These are phyloP conservation scores for Aphis gossypii DNA, from an alignment of 1,140 invertebrate genomes.

Conservation along the genomic window DNA sequence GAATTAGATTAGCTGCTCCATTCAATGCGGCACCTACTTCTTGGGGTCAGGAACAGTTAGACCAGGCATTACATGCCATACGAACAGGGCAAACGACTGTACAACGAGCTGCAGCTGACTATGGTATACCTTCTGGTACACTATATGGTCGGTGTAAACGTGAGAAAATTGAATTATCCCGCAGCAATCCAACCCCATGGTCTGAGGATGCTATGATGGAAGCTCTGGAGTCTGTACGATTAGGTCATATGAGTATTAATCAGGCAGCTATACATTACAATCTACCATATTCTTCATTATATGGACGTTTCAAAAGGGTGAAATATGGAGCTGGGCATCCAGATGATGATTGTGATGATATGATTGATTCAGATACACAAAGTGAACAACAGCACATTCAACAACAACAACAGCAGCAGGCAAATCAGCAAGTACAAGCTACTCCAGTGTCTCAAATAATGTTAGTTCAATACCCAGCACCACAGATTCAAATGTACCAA, in stretches of 20 bases:
- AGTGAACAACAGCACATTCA: constrained; percentile 34
- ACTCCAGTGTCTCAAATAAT: constrained; percentile 61
- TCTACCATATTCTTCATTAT: constrained; percentile 86
- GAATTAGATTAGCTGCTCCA: constrained; percentile 83
- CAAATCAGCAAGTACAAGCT: constrained; percentile 32
- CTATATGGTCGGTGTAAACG: constrained; percentile 86
- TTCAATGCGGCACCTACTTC: constrained; percentile 90
- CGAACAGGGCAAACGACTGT: constrained; percentile 82
- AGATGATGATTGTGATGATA: constrained; percentile 59
- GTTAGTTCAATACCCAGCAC: constrained; percentile 61
- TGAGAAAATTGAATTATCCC: constrained; percentile 85
- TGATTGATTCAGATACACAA: constrained; percentile 41
- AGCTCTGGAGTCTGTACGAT: constrained; percentile 82
- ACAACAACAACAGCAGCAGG: constrained; percentile 40
- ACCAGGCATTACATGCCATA: constrained; percentile 82
- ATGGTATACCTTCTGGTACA: constrained; percentile 84
- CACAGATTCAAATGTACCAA: constrained; percentile 62
- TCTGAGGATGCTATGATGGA: constrained; percentile 89
- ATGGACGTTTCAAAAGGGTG: constrained; percentile 84
- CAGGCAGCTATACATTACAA: constrained; percentile 92
- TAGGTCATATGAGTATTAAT: constrained; percentile 91
- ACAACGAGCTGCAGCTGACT: constrained; percentile 83
- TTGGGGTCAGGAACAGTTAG: constrained; percentile 83
- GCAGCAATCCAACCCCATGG: constrained; percentile 87
- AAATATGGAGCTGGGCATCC: constrained; percentile 66